These are phyloP conservation scores for Tetragonula carbonaria DNA, from an alignment of 2,888 invertebrate genomes.

Conservation along the genomic window DNA sequence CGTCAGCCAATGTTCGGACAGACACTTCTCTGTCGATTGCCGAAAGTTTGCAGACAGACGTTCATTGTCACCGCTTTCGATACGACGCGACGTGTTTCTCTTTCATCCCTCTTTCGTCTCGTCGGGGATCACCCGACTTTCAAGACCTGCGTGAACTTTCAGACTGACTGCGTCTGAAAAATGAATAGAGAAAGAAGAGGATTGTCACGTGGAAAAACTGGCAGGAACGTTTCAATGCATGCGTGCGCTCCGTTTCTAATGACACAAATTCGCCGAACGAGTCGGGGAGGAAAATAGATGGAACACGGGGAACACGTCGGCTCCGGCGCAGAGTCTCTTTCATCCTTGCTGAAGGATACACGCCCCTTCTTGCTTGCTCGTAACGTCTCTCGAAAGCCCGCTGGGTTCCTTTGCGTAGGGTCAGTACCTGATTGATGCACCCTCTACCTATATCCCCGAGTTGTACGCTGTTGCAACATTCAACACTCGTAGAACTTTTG, in stretches of 20 bases:
- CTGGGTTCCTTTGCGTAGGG: conserved; percentile 43
- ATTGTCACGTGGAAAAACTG: conserved; percentile 50
- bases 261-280: conserved; percentile 47
- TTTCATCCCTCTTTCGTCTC: conserved; percentile 2
- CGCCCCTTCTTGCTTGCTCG: conserved; percentile 62
- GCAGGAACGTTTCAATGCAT: background rate
- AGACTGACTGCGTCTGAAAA: background rate
- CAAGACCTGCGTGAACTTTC: background rate
- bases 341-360: conserved; percentile 69
- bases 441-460: conserved; percentile 27
- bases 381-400: conserved; percentile 54
- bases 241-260: conserved; percentile 14
- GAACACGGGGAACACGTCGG: conserved; percentile 37
- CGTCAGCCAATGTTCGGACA: conserved; percentile 16
- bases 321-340: conserved; percentile 62
- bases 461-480: background rate
- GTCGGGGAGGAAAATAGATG: conserved; percentile 52
- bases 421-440: conserved; percentile 53
- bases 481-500: conserved; percentile 17
- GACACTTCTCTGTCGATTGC: conserved; percentile 40
- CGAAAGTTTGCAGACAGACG: conserved; percentile 47
- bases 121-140: background rate
- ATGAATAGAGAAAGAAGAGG: background rate
- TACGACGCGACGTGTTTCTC: background rate
- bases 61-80: conserved; percentile 30